Conservation (phyloP, 2,113 vertebrate genomes). For the Xyliphius kryptos region DNA sequence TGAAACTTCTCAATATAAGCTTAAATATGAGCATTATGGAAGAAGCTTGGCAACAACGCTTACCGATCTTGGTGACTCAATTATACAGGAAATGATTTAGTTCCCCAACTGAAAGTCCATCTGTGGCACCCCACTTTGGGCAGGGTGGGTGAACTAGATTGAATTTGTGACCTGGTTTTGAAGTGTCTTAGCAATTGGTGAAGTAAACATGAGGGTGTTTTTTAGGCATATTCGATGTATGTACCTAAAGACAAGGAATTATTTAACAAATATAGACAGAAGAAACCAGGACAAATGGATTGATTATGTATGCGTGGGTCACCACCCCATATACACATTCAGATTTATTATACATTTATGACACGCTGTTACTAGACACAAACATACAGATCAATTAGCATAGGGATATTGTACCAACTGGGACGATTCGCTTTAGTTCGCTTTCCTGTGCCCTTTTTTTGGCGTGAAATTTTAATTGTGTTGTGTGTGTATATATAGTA, state of each 20-base stretch:
- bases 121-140: constrained; percentile 31
- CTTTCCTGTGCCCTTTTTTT: constrained; percentile 33
- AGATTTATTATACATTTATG: no score
- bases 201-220: no score
- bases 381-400: no score
- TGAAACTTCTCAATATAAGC: no score
- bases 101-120: constrained; percentile 31
- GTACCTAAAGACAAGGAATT: no score
- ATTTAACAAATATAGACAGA: no score
- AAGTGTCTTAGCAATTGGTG: constrained; percentile 25
- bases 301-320: no score
- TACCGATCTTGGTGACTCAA: constrained; percentile 17
- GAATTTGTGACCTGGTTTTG: constrained; percentile 61
- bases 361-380: background rate
- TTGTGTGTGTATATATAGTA: constrained; percentile 49
- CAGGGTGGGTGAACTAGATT: constrained; percentile 65
- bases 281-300: no score
- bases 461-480: constrained; percentile 40
- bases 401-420: constrained; percentile 51
- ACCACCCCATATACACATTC: no score
- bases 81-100: constrained; percentile 42
- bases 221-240: no score
- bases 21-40: constrained; percentile 55
- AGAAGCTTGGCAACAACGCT: constrained; percentile 28
- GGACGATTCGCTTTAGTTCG: constrained; percentile 65